These are phyloP conservation scores for Leptinotarsa texana DNA, from an alignment of 1,140 invertebrate species.

Conservation along the genomic window DNA sequence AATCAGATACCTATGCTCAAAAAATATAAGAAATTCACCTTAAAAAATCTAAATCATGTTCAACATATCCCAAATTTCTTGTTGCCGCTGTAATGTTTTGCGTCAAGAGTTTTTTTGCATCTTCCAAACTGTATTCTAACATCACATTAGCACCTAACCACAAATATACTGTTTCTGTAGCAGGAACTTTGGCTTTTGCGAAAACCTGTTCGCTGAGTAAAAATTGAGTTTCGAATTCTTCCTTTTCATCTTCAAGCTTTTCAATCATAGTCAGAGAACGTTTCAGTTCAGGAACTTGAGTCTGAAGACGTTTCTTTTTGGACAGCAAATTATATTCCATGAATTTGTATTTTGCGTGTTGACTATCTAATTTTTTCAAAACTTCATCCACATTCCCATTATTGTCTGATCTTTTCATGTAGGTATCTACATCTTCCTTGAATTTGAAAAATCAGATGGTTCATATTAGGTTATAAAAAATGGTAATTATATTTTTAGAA, in stretches of 20 bases:
- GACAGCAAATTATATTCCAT: constrained; percentile 90
- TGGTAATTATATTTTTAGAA: constrained; percentile 26
- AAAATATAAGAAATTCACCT: constrained; percentile 57
- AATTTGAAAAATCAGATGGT: constrained; percentile 44
- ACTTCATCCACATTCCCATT: constrained; percentile 80
- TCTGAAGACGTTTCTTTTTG: constrained; percentile 81
- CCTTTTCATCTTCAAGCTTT: constrained; percentile 81
- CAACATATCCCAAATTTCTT: constrained; percentile 81
- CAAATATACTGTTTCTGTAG: constrained; percentile 92
- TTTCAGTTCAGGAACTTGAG: constrained; percentile 92
- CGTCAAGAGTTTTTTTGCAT: constrained; percentile 83
- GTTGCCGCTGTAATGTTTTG: constrained; percentile 89
- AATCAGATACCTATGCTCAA: background rate
- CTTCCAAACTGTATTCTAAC: constrained; percentile 93
- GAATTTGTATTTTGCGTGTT: constrained; percentile 94
- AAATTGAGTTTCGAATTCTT: constrained; percentile 87
- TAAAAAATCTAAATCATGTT: constrained; percentile 90
- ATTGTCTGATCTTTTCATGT: constrained; percentile 83
- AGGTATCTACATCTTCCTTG: constrained; percentile 95
- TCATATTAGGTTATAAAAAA: constrained; percentile 29
- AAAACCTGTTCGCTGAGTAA: constrained; percentile 95
- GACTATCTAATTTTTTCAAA: constrained; percentile 83
- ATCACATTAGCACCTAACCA: constrained; percentile 99
- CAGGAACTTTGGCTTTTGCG: constrained; percentile 84
- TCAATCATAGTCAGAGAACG: constrained; percentile 91